Evolutionary conservation across 2,888 invertebrate genomes (phyloP), one percentile per base, ranked within the genome.

Genomic region (Gymnocheta viridis): DNA sequence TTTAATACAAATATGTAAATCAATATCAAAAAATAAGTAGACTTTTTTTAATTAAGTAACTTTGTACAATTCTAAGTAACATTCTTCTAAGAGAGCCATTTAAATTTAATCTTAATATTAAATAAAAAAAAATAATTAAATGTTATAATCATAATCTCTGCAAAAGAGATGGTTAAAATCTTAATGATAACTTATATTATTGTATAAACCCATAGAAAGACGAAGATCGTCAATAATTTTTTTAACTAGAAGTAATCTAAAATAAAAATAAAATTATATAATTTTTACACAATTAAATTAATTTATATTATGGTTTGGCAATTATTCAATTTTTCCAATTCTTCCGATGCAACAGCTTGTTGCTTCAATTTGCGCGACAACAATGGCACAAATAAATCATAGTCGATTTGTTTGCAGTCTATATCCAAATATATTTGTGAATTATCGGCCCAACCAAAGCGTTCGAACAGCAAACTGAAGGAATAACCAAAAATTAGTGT

Each of bases 301-400:
- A 51, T 47, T 81, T 64, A 76, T 44, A 80, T 80, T 49, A 79
- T 64, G 14, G 62, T 80, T 74, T 83, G 77, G 51, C 72, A 82
- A 73, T 77, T 44, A 86, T 88, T 85, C 44, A 90, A 58, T 47
- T 90, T 90, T 35, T 87, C 85, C 58, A 89, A 58, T 41, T 87
- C 85, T 35, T 89, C 89, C 7, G 51, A 12, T 10, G 32, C 44
- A 44, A 69, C 49, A 10, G 76, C 58, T 22, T 66, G 51, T 41
- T 58, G 86, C 49, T 90, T 90, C 76, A 94, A 89, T 80, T 91
- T 90, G 0, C 90, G 91, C 0, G 94, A 93, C 6, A 95, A 70
- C 0, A 93, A 90, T 0, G 94, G 94, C 19, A 93, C 91, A 88
- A 95, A 95, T 32, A 95, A 91, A 89, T 93, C 93, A 0, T 93